Percentiles rank a stretch among this genome's conserved stretches.
phyloP scores from a whole-genome alignment of 2,888 invertebrate genomes.

The Rugalucina vietnamica region DNA sequence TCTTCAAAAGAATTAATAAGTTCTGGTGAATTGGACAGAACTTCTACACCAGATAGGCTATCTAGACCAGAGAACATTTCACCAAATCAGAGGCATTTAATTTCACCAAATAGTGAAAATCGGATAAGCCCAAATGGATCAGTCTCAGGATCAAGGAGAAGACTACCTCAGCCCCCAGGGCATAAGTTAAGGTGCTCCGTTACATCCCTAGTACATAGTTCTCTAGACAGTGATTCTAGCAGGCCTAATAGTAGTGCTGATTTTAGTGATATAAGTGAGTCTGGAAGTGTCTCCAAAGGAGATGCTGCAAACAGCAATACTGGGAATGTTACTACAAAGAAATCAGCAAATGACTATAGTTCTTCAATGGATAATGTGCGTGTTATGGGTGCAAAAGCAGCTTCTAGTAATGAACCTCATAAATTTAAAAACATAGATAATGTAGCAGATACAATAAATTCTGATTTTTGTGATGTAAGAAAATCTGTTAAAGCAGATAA shows the following conservation, averaged over 20 bases:
- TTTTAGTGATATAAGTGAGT: conserved; percentile 1
- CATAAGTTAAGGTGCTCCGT: background rate
- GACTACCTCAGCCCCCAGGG: background rate
- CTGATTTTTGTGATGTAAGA: too few species aligned
- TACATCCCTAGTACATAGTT: background rate
- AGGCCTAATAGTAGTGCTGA: conserved; percentile 7
- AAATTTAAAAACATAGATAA: too few species aligned
- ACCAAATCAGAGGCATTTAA: background rate
- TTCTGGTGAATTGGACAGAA: background rate
- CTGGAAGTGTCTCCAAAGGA: background rate
- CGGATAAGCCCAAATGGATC: background rate
- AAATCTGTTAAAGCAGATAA: too few species aligned
- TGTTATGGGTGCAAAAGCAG: too few species aligned
- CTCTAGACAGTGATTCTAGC: background rate
- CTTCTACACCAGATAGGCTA: background rate
- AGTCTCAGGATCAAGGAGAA: background rate
- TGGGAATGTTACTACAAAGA: background rate
- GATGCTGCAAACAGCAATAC: background rate
- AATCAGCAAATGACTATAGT: background rate
- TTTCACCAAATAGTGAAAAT: background rate
- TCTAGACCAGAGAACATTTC: background rate
- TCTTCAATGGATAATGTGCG: too few species aligned
- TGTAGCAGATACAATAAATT: too few species aligned
- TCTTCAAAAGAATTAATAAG: background rate
- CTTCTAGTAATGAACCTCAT: too few species aligned